Base-by-base conservation (phyloP, 2,797 vertebrate genomes). In the Argentina silus region DNA sequence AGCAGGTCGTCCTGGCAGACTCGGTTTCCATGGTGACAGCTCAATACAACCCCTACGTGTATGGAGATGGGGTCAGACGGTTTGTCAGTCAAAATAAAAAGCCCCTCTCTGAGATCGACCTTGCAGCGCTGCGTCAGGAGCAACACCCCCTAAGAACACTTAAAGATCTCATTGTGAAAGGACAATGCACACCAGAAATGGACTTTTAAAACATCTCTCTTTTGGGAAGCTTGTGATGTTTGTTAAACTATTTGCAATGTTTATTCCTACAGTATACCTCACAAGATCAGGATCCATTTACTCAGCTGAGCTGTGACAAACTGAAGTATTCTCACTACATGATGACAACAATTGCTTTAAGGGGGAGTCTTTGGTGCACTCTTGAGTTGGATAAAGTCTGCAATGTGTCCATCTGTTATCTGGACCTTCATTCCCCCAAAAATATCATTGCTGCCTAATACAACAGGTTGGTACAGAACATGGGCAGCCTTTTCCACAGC, bases 1-100 rank as follows among this genome's bases (percentile, higher is more conserved):
- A 86, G 85, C 74, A 59, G 63, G 65, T 86, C 76, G 62, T 72
- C 60, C 85, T 76, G 83, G 84, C 69, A 21, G 70, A 23, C 73
- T 66, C 17, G 43, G 70, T 42, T 79, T 80, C 80, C 50, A 17
- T 86, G 81, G 82, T 65, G 75, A 80, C 70, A 42, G 51, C 78
- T 86, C 83, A 76, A 85, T 81, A 72, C 0, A 15, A 8, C 51
- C 76, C 72, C 73, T 64, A 44, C 62, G 77, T 27, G 50, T 64
- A 63, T 61, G 63, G 53, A 63, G 45, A 50, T 44, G 42, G 8
- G 21, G 59, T 12, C 10, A 65, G 44, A 27, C 44, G 69, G 57
- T 67, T 65, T 60, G 2, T 51, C 10, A 14, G 0, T 17, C 80
- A 84, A 83, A 64, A 36, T 36, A 36, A 83, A 87, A 84, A 48